Base-by-base conservation (phyloP, 2,888 invertebrate genomes). In the Scotopteryx bipunctaria region DNA sequence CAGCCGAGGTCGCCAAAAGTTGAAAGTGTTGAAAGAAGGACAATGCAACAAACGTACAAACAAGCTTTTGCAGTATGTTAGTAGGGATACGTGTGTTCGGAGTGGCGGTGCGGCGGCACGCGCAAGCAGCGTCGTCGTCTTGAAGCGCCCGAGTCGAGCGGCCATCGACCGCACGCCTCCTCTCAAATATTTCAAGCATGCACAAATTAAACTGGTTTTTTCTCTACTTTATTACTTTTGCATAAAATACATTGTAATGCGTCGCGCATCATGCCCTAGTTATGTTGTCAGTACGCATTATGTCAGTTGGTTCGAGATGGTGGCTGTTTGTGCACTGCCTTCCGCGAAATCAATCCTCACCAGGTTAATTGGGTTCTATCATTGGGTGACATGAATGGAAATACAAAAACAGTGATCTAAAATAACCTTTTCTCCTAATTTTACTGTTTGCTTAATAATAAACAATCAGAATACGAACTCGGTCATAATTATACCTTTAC, bases 121-220 rank as follows among this genome's bases (percentile, higher is more conserved):
- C 41, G 47, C 66, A 55, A 41, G 33, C 55, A 45, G 50, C 42
- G 61, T 52, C 61, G n/a, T 56, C 64, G 71, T 66, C 59, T 57
- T 63, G 66, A 41, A 35, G 47, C 47, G 57, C 57, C 68, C 77
- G 85, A 33, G 31, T 19, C 25, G 25, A 14, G 70, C 81, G 88
- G 87, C 73, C 88, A 85, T 84, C 86, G 87, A 87, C 88, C 88
- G 87, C 85, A 71, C 75, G 77, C 75, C 78, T 83, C 74, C 76
- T 80, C 85, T 82, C 83, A 86, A 89, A 89, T 86, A 89, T 88
- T 84, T 81, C 82, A 87, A 87, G 83, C 82, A 88, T 88, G 88
- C 84, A 85, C 87, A 87, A 87, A 87, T 88, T 86, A 87, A 88
- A 88, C 88, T 76, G 86, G 88, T 88, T 89, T 81, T 79, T 81